Base-by-base conservation (phyloP, 1,140 invertebrate genomes). In the Maconellicoccus hirsutus region DNA sequence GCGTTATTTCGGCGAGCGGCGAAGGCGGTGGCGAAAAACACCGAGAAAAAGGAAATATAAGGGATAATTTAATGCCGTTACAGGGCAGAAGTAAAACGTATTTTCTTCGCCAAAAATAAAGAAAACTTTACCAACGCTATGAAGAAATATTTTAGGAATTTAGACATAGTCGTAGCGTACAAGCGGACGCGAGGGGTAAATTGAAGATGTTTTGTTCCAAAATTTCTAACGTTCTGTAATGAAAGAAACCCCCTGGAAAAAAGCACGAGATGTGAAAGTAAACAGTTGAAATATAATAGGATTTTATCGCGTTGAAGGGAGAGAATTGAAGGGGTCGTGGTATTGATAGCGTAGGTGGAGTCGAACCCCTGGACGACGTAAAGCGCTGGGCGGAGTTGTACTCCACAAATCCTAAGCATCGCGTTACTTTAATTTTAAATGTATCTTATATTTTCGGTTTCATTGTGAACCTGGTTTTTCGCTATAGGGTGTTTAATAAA, bases 231-330 rank as follows among this genome's bases (percentile, higher is more conserved):
- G 12, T 14, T 52, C n/a, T 52, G 25, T 23, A 66, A 66, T 66
- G 61, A 66, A 66, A 66, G 19, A 66, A 52, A 16, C 42, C 29
- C 29, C 29, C 29, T 33, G 4, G 29, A 33, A 59, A 66, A 66
- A 26, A 25, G 61, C 10, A 66, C 10, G 19, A 12, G 61, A 66
- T 66, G 61, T 66, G 61, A 66, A 23, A 66, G 61, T 66, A 66
- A 66, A 66, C 61, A 66, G 61, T 66, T 66, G 61, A 66, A 66
- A 66, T 66, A 66, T 66, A 66, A 66, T 66, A 66, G 61, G 61
- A 66, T 66, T 66, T 66, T 66, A 66, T 66, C 61, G 61, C 61
- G 61, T 66, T 19, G 52, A 66, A 66, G 61, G 61, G 61, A 26
- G 25, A 66, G 22, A 66, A 26, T 66, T 66, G 22, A 66, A 23